Conservation (phyloP, 1,140 invertebrate genomes). For the Bombus superbus region DNA sequence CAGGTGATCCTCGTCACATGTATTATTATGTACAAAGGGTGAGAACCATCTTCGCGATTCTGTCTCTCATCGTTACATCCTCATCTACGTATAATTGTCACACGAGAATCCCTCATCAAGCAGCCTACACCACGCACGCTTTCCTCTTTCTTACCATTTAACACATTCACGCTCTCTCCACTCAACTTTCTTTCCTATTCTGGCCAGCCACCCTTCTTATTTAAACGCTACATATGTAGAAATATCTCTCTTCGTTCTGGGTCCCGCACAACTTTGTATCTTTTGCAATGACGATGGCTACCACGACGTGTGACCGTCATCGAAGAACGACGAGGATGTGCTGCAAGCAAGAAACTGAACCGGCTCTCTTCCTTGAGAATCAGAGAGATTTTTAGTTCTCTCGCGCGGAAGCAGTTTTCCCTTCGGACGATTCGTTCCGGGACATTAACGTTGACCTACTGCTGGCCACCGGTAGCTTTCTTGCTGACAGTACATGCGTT, state of each 20-base stretch:
- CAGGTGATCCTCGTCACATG: slow-evolving; percentile 48
- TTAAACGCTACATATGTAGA: slow-evolving; percentile 65
- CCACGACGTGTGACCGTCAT: slow-evolving; percentile 64
- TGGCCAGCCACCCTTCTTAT: slow-evolving; percentile 41
- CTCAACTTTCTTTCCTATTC: slow-evolving; percentile 37
- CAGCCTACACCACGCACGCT: slow-evolving; percentile 44
- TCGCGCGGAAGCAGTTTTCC: neutral
- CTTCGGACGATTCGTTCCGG: neutral
- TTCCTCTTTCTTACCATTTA: neutral
- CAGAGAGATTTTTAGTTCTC: neutral
- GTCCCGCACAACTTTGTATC: slow-evolving; percentile 69
- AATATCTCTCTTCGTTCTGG: slow-evolving; percentile 72
- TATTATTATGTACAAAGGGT: slow-evolving; percentile 51
- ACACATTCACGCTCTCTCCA: slow-evolving; percentile 34
- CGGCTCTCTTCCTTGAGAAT: neutral
- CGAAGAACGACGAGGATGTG: slow-evolving; percentile 30
- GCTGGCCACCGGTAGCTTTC: neutral
- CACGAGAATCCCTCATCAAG: slow-evolving; percentile 2
- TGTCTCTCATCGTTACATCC: neutral
- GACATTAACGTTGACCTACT: slow-evolving; percentile 8
- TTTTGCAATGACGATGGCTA: slow-evolving; percentile 64
- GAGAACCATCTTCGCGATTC: slow-evolving; percentile 32
- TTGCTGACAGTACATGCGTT: slow-evolving; percentile 7
- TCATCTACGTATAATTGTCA: slow-evolving; percentile 28
- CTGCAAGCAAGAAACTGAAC: slow-evolving; percentile 33